phyloP scores from a whole-genome alignment of 2,888 invertebrate species.

The Lagria hirta region DNA sequence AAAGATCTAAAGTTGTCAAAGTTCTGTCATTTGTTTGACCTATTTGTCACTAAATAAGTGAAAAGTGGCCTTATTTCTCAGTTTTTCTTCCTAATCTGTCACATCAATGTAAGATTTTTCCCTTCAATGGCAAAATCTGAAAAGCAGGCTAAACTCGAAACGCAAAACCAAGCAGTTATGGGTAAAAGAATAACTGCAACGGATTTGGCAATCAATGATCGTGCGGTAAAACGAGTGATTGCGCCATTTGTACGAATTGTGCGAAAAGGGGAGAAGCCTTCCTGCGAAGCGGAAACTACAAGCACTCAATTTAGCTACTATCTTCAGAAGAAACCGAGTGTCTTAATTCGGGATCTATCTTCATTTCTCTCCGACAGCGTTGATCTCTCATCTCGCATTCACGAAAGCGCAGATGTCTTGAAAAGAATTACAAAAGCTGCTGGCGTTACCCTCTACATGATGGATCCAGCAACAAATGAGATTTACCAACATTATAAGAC shows the following conservation, averaged over 20 bases:
- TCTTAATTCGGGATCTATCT: slow-evolving; percentile 47
- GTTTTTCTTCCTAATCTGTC: no score
- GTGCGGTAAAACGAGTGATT: slow-evolving; percentile 60
- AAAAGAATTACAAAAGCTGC: slow-evolving; percentile 60
- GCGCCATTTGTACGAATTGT: slow-evolving; percentile 59
- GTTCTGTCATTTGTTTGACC: no score
- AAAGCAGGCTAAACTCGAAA: no score
- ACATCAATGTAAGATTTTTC: no score
- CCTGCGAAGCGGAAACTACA: slow-evolving; percentile 38
- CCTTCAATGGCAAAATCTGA: no score
- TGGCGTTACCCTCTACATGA: slow-evolving; percentile 62
- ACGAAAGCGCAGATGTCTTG: slow-evolving; percentile 61
- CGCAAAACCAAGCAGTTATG: no score
- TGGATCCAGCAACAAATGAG: slow-evolving; percentile 58
- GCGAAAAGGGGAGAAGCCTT: slow-evolving; percentile 41
- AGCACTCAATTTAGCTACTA: slow-evolving; percentile 48
- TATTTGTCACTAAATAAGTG: no score
- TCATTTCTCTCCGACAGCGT: slow-evolving; percentile 60
- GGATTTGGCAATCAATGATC: slow-evolving; percentile 49
- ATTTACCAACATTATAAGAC: slow-evolving; percentile 59
- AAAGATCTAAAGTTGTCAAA: no score
- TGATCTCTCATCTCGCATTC: slow-evolving; percentile 59
- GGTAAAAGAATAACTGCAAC: no score
- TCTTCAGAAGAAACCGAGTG: slow-evolving; percentile 50
- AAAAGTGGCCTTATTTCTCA: no score